A percentile compares a stretch with the other conserved stretches of the same genome.
Evolutionary conservation across 2,888 invertebrate genomes (phyloP).

Genomic region (Hyles lineata): DNA sequence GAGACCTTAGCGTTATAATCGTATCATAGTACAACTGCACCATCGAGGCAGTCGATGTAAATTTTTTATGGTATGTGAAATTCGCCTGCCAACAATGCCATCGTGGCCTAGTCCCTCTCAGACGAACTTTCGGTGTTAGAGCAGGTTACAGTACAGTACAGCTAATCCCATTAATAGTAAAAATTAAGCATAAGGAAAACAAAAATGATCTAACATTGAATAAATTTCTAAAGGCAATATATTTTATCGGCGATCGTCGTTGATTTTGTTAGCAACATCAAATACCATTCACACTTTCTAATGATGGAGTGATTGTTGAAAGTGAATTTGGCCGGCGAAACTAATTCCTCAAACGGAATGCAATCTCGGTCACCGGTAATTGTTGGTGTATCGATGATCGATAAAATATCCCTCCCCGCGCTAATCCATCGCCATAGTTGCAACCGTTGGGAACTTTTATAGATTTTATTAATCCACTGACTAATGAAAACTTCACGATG

Average conservation of each 20-base stretch:
- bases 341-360: slow-evolving; percentile 13
- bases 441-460: not conserved
- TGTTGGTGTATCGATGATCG: not conserved
- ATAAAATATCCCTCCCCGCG: not conserved
- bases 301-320: slow-evolving; percentile 24
- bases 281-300: slow-evolving; percentile 27
- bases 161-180: no score
- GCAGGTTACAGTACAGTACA: no score
- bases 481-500: not conserved
- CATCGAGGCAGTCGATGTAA: no score
- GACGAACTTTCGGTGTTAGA: no score
- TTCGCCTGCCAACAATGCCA: no score
- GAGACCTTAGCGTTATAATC: no score
- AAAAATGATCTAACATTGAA: not conserved
- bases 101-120: no score
- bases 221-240: not conserved
- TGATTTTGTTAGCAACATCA: not conserved
- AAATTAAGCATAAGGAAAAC: no score
- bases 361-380: not conserved
- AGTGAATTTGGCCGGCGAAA: slow-evolving; percentile 23
- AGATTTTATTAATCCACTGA: not conserved
- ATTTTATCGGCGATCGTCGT: not conserved
- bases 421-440: not conserved
- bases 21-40: no score
- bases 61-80: no score